These are phyloP conservation scores for Caenorhabditis wallacei DNA, from an alignment of 2,888 invertebrate species.

Conservation along the genomic window DNA sequence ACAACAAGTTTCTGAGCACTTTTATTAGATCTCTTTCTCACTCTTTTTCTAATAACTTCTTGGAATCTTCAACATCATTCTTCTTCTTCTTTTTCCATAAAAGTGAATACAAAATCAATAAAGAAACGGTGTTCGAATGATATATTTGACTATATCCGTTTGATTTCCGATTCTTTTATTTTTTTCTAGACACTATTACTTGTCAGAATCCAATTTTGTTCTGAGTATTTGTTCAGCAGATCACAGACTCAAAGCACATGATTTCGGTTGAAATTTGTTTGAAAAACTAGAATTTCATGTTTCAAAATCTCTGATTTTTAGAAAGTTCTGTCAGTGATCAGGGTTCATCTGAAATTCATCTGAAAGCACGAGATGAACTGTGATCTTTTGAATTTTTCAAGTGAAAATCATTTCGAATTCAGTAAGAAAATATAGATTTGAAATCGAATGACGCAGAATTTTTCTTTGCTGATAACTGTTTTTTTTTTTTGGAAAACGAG, in stretches of 20 bases:
- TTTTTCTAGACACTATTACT: constrained; percentile 16
- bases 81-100: background rate
- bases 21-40: constrained; percentile 14
- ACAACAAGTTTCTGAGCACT: constrained; percentile 30
- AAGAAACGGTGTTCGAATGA: constrained; percentile 7
- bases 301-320: background rate
- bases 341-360: background rate
- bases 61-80: constrained; percentile 4
- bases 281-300: background rate
- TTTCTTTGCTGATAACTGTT: background rate
- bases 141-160: constrained; percentile 10
- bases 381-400: constrained; percentile 3
- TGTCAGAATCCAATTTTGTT: constrained; percentile 10
- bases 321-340: background rate
- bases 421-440: constrained; percentile 7
- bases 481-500: background rate
- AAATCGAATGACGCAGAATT: constrained; percentile 14
- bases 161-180: constrained; percentile 2
- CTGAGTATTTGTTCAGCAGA: constrained; percentile 29
- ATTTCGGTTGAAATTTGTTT: background rate
- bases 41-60: constrained; percentile 22
- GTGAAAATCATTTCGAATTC: constrained; percentile 4
- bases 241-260: constrained; percentile 14
- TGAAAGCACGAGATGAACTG: background rate
- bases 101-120: background rate